Conservation (phyloP, 2,797 vertebrate genomes). For the Halcyon badia region DNA sequence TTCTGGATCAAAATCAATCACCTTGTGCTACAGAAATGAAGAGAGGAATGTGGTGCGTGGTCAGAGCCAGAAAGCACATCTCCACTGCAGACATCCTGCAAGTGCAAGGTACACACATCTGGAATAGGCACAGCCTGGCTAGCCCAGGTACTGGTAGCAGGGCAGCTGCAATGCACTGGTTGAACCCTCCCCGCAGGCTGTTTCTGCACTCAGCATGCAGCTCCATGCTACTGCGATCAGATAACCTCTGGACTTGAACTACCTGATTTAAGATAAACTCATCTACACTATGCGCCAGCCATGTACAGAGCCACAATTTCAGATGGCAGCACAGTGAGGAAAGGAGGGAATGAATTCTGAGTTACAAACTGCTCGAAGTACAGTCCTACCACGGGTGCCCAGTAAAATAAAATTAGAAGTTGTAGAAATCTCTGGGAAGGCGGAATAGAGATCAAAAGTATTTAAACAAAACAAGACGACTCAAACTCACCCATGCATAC, state of each 20-base stretch:
- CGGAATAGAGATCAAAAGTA: not conserved
- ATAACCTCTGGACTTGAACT: not conserved
- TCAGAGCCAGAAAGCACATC: not conserved
- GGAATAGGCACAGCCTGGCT: not conserved
- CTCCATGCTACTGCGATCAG: not conserved
- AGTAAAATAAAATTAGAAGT: not conserved
- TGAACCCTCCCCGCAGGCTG: not conserved
- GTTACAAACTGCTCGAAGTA: not conserved
- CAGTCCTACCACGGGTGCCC: not conserved
- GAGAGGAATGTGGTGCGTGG: not conserved
- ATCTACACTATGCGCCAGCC: not conserved
- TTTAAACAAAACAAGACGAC: not conserved
- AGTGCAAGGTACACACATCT: not conserved
- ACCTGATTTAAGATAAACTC: not conserved
- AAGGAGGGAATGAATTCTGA: not conserved
- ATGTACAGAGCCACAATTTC: not conserved
- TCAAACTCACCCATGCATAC: not conserved
- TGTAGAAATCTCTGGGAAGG: not conserved
- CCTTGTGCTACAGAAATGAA: not conserved
- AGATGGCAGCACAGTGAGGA: not conserved
- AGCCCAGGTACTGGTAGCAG: not conserved
- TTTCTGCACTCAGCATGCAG: not conserved
- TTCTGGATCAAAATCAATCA: not conserved
- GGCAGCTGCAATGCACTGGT: rapidly evolving
- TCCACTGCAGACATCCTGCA: not conserved